phyloP scores from a whole-genome alignment of 2,797 vertebrate species.

The Benthosema pterotum region DNA sequence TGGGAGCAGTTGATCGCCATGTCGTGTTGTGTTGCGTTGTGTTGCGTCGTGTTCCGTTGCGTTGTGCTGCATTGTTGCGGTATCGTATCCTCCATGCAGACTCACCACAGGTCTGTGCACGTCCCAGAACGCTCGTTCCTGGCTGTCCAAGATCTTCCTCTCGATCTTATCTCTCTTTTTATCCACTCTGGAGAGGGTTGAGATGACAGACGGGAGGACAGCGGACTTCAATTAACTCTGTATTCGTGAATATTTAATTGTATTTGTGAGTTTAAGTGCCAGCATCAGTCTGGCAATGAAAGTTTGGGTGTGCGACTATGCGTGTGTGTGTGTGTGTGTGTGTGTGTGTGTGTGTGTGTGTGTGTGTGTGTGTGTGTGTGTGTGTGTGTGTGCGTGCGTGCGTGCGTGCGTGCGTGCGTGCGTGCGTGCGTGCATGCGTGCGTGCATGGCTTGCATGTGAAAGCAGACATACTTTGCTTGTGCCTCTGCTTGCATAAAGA shows the following conservation, averaged over 20 bases:
- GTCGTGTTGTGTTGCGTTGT: too few relatives aligned
- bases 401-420: too few relatives aligned
- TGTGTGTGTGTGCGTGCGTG: background rate
- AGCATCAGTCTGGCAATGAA: too few relatives aligned
- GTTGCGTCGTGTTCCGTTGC: too few relatives aligned
- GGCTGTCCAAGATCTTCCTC: slow-evolving; percentile 85
- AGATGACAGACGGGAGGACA: background rate
- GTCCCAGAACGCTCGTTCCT: slow-evolving; percentile 85
- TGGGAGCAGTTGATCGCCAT: too few relatives aligned
- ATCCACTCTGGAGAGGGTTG: slow-evolving; percentile 78
- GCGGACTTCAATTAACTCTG: background rate
- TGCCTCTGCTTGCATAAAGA: slow-evolving; percentile 92
- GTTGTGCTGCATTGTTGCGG: too few relatives aligned
- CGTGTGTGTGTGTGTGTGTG: background rate
- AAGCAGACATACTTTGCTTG: slow-evolving; percentile 88
- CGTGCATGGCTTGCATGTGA: background rate
- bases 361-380: background rate
- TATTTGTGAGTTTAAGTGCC: background rate
- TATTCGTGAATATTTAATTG: background rate
- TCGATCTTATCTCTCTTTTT: slow-evolving; percentile 87
- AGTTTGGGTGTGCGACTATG: background rate
- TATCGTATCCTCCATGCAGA: slow-evolving; percentile 1
- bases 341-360: background rate
- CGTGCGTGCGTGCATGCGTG: background rate
- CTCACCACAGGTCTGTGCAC: slow-evolving; percentile 86